phyloP scores from a whole-genome alignment of 2,888 invertebrate genomes.

The Corbicula japonica region DNA sequence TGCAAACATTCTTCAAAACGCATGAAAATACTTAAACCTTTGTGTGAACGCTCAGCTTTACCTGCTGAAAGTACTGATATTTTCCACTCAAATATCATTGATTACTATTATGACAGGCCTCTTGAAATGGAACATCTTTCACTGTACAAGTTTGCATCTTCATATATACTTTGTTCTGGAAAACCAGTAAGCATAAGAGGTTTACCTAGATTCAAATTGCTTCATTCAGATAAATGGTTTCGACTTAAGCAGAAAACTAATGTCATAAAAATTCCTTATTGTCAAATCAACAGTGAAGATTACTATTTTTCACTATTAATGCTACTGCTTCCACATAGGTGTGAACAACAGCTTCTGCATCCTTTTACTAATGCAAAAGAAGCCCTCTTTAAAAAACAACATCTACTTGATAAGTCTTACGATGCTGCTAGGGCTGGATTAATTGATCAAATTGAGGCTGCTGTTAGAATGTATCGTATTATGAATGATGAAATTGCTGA shows the following conservation, averaged over 20 bases:
- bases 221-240: background rate
- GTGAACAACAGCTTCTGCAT: conserved; percentile 27
- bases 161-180: background rate
- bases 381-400: conserved; percentile 31
- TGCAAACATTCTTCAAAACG: background rate
- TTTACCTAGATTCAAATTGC: background rate
- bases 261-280: conserved; percentile 32
- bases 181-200: background rate
- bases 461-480: conserved; percentile 19
- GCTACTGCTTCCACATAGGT: conserved; percentile 36
- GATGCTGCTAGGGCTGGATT: conserved; percentile 24
- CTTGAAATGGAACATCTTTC: background rate
- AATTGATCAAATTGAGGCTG: conserved; percentile 30
- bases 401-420: conserved; percentile 16
- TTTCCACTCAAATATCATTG: conserved; percentile 1
- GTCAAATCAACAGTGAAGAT: conserved; percentile 30
- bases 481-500: conserved; percentile 7
- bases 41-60: background rate
- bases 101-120: conserved; percentile 1
- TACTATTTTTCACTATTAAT: conserved; percentile 36
- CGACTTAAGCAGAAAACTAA: background rate
- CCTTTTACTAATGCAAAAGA: conserved; percentile 30
- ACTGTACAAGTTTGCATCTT: background rate
- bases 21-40: conserved; percentile 1
- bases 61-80: background rate